A percentile compares a stretch with the other conserved stretches of the same genome.
Evolutionary conservation across 1,140 invertebrate genomes (phyloP).

Genomic region (Pseudomyrmex sp.): DNA sequence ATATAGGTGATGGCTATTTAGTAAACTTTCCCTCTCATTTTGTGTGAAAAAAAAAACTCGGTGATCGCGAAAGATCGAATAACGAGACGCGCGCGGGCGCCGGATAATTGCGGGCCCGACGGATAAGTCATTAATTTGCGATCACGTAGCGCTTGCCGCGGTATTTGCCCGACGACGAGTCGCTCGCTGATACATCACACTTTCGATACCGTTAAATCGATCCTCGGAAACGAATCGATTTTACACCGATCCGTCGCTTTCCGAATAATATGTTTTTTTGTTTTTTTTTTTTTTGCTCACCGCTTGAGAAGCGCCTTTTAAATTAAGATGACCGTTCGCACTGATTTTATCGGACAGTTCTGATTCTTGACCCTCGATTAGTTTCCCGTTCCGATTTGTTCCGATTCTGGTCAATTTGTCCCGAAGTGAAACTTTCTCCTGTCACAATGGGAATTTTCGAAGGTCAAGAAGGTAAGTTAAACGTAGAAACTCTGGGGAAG

Average conservation of each 20-base stretch:
- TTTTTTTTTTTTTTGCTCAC: too few relatives aligned
- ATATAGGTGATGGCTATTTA: slow-evolving; percentile 70
- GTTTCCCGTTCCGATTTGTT: too few relatives aligned
- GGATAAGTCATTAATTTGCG: slow-evolving; percentile 38
- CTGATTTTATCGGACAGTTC: too few relatives aligned
- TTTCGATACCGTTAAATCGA: not conserved
- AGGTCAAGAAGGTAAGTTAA: too few relatives aligned
- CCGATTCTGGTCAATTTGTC: not conserved
- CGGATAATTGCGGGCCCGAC: slow-evolving; percentile 16
- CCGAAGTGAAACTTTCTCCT: not conserved
- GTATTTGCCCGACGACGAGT: not conserved
- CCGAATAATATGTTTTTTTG: too few relatives aligned
- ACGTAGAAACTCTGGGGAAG: too few relatives aligned
- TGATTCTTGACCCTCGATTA: too few relatives aligned
- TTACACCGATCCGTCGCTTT: too few relatives aligned
- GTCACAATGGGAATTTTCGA: too few relatives aligned
- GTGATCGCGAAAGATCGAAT: slow-evolving; percentile 33
- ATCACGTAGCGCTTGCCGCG: not conserved
- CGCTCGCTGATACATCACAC: not conserved
- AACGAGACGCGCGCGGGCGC: slow-evolving; percentile 23
- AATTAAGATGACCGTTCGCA: too few relatives aligned
- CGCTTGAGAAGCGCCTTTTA: too few relatives aligned
- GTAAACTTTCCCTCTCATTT: slow-evolving; percentile 71
- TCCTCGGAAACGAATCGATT: not conserved
- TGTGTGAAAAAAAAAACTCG: slow-evolving; percentile 25